Base-by-base conservation (phyloP, 2,113 vertebrate species). In the Eulemur macaco region DNA sequence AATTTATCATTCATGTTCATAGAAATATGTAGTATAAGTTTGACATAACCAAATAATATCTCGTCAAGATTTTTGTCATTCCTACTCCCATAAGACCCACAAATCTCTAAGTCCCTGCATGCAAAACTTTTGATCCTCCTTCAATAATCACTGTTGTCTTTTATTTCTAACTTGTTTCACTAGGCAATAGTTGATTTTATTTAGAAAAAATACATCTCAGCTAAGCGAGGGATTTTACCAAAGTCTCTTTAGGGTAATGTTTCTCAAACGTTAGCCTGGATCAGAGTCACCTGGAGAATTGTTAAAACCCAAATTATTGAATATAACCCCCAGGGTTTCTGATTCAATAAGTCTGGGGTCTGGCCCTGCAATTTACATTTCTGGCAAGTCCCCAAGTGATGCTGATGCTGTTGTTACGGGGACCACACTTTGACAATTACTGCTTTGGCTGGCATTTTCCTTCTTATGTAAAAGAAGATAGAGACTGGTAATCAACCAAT, bases 11-110 rank as follows among this genome's bases (percentile, higher is more conserved):
- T 15, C 2, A 0, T 60, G 31, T 74, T 90, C 60, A 80, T 83
- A 78, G 17, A 78, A 66, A 76, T 11, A 66, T 8, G 45, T 76
- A 76, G 39, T 94, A 11, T 29, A 63, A 6, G 29, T 88, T 77
- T 78, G 52, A 60, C 5, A 73, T 71, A n/a, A 63, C 54, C 42
- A 90, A 81, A 83, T 39, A 52, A 68, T 54, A 85, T 66, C 27
- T 86, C 86, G 45, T 85, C 13, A 58, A 56, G 58, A 85, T 89
- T 94, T 95, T 83, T 4, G 37, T 94, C 42, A 54, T 88, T 71
- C n/a, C 39, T 92, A 54, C 29, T 21, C 29, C 14, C 80, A 34
- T 14, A 84, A 86, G 42, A 86, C 23, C 11, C 3, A 74, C 3
- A 58, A 47, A 86, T 78, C 54, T 76, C 27, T 63, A 12, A 37